Base-by-base conservation (phyloP, 1,140 invertebrate genomes). In the fruit fly (Drosophila melanogaster) region DNA sequence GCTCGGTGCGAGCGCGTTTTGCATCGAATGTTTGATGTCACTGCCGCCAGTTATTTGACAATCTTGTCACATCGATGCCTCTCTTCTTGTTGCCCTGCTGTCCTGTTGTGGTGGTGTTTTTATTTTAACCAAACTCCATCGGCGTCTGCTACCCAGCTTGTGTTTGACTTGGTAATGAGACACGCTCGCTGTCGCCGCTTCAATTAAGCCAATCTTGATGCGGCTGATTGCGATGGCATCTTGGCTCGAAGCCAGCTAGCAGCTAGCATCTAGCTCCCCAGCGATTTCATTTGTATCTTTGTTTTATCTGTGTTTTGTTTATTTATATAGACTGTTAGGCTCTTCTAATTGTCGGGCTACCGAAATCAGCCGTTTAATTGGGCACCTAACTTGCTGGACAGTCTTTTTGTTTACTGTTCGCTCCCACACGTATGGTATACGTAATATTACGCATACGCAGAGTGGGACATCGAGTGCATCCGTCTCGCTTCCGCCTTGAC, bases 151-250 rank as follows among this genome's bases (percentile, higher is more conserved):
- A n/a, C 59, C 50, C 60, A 12, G 65, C n/a, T 50, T 60, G 72
- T 83, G 76, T 84, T 83, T 79, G 80, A 84, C 80, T 79, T 76
- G 80, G 54, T 84, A 84, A 84, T 84, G 72, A 76, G 76, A 84
- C 77, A 70, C 49, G 79, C 58, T 74, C 38, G 78, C 61, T 60
- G 74, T 72, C 62, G 58, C 43, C 79, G 71, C 80, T 84, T 79
- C 77, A 83, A 83, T 85, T 85, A 74, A 78, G 79, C 79, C 75
- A 74, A 81, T 62, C 57, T 56, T 72, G 73, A 77, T 77, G 56
- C 33, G 47, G 56, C 69, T 76, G 70, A 61, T 77, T 47, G 54
- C 56, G 41, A 77, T 77, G 64, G 56, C 56, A 67, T 80, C 57
- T 56, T 51, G 43, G 38, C 24, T 26, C 17, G 22, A 53, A 56